Percentiles rank a stretch among this genome's conserved stretches.
These are phyloP conservation scores for Acleris cristana DNA, from an alignment of 2,888 invertebrate species.

Conservation along the genomic window DNA sequence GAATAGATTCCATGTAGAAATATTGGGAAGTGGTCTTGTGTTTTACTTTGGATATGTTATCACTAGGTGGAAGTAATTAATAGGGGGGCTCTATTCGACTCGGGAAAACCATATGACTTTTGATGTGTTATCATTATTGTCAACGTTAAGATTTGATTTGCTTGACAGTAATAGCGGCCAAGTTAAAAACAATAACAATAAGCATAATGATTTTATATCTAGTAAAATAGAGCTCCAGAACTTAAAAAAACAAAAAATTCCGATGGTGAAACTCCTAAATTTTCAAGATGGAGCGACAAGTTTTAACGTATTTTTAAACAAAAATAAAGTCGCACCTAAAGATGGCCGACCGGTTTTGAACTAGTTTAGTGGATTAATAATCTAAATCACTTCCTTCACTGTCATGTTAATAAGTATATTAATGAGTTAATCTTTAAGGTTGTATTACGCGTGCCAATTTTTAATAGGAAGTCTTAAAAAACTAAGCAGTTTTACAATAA, in stretches of 20 bases:
- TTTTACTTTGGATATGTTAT: too few relatives aligned
- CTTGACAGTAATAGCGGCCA: too few relatives aligned
- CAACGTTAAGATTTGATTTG: too few relatives aligned
- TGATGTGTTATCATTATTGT: too few relatives aligned
- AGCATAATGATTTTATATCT: neutral
- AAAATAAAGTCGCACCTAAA: neutral
- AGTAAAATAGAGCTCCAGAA: neutral
- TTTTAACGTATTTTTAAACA: neutral
- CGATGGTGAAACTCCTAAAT: neutral
- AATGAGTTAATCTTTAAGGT: neutral
- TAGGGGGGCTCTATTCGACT: too few relatives aligned
- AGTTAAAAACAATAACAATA: neutral
- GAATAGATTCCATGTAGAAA: too few relatives aligned
- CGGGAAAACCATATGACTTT: too few relatives aligned
- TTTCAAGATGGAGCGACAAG: neutral
- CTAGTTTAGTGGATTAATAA: conserved; percentile 14
- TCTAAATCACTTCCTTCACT: conserved; percentile 9
- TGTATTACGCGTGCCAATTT: neutral
- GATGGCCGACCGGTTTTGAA: conserved; percentile 8
- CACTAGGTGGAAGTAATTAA: too few relatives aligned
- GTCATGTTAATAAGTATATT: neutral
- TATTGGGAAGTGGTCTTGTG: too few relatives aligned
- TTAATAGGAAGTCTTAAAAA: too few relatives aligned
- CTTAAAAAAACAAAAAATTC: neutral
- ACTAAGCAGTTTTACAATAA: too few relatives aligned